Evolutionary conservation across 2,797 vertebrate species (phyloP), one percentile per base, ranked within the genome.

Genomic region (Lateolabrax maculatus): DNA sequence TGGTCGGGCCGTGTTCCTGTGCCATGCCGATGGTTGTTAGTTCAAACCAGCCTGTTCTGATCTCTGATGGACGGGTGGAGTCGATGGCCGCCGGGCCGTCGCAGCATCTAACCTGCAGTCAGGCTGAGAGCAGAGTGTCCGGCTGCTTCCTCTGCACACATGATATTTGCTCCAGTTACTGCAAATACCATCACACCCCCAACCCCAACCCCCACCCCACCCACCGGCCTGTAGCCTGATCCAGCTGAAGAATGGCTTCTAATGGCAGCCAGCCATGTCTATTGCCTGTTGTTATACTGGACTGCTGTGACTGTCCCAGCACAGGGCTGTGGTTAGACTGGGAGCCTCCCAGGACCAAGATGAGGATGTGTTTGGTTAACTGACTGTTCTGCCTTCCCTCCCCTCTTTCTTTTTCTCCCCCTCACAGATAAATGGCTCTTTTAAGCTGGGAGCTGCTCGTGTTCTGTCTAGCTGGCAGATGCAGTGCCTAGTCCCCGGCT

Each of bases 401-500:
- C 18, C 36, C 36, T 39, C 15, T 25, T 9, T 16, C 5, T 0
- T 21, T 19, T 18, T 60, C 79, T 36, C 29, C 19, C 36, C 60
- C 57, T 63, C 80, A 27, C 94, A 99, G 98, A 97, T 98, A 97
- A 98, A 99, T 99, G 98, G 97, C 96, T 97, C 96, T 89, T 96
- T 96, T 95, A 97, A 97, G 95, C 92, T 96, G 95, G 97, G 97
- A 95, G 96, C 97, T 94, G 96, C 96, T 93, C 95, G 97, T 89
- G 97, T 96, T 94, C 95, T 97, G 94, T 96, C 97, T 72, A 93
- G 96, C 95, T 97, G 96, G 97, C 97, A 96, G 95, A 97, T 98
- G 97, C 97, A 98, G 97, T 98, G 97, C 96, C 96, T 99, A 98
- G 97, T 96, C 87, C 96, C 97, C 63, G 96, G 96, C 84, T 95